Evolutionary conservation across 2,113 vertebrate genomes (phyloP).

Genomic region (Ammospiza caudacuta): DNA sequence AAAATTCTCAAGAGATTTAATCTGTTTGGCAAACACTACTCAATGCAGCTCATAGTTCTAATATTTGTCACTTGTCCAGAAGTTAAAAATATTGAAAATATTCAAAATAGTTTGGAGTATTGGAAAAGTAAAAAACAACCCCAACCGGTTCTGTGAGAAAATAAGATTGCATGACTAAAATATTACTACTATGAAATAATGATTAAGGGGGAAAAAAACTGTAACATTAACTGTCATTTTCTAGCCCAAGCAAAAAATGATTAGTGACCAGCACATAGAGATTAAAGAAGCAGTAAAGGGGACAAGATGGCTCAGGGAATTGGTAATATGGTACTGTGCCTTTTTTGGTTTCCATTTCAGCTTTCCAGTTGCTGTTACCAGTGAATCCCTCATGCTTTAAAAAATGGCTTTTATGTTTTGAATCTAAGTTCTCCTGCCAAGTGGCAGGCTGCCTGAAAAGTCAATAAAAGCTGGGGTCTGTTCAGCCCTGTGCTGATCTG

Average conservation of each 20-base stretch:
- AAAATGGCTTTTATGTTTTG: constrained; percentile 52
- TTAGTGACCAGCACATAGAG: not conserved
- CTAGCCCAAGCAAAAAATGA: not conserved
- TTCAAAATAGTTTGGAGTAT: constrained; percentile 1
- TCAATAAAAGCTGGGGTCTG: constrained; percentile 54
- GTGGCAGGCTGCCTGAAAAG: constrained; percentile 55
- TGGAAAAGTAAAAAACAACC: not conserved
- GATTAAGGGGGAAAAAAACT: not conserved
- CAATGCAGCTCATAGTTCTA: constrained; percentile 25
- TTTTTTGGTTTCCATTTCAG: constrained; percentile 60
- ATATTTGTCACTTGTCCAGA: constrained; percentile 33
- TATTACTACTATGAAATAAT: not conserved
- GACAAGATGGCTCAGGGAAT: constrained; percentile 19
- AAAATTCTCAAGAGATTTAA: not conserved
- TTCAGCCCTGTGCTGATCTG: not conserved
- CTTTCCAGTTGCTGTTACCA: constrained; percentile 42
- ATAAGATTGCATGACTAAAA: not conserved
- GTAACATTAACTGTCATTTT: not conserved
- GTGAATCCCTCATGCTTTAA: constrained; percentile 49
- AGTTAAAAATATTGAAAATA: constrained; percentile 44
- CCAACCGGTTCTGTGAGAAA: not conserved
- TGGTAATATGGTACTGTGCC: not conserved
- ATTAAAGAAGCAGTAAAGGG: constrained; percentile 10
- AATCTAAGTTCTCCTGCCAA: constrained; percentile 60
- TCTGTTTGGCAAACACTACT: not conserved